These are phyloP conservation scores for Tapirus terrestris DNA, from an alignment of 2,113 vertebrate genomes.

Conservation along the genomic window DNA sequence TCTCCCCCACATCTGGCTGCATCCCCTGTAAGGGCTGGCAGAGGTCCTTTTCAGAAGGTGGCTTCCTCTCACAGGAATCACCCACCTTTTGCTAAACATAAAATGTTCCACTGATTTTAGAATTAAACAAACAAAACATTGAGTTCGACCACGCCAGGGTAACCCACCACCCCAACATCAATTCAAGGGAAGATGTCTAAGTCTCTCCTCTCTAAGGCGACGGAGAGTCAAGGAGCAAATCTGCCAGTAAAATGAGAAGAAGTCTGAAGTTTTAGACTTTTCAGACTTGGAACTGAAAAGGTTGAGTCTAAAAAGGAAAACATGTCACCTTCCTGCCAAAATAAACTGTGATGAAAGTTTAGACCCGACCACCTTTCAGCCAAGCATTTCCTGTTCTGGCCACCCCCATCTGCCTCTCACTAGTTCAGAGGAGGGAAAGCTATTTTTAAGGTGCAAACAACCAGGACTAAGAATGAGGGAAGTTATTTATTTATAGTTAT, in stretches of 20 bases:
- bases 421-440: slow-evolving; percentile 40
- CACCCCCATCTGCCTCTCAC: slow-evolving; percentile 61
- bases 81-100: not conserved
- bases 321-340: slow-evolving; percentile 77
- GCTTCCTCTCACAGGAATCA: not conserved
- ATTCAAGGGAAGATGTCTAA: not conserved
- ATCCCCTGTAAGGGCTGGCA: not conserved
- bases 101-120: not conserved
- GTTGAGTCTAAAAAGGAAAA: slow-evolving; percentile 75
- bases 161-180: not conserved
- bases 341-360: slow-evolving; percentile 80
- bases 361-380: slow-evolving; percentile 79
- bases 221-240: not conserved
- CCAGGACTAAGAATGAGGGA: slow-evolving; percentile 57
- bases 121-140: not conserved
- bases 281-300: slow-evolving; percentile 70
- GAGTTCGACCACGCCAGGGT: not conserved
- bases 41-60: not conserved
- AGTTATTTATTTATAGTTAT: slow-evolving; percentile 65
- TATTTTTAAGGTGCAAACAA: slow-evolving; percentile 77
- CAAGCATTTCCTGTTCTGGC: slow-evolving; percentile 83
- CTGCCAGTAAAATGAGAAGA: not conserved
- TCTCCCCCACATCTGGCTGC: not conserved
- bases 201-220: not conserved
- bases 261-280: slow-evolving; percentile 64